Evolutionary conservation across 2,888 invertebrate species (phyloP).

Genomic region (Caenorhabditis sp.): DNA sequence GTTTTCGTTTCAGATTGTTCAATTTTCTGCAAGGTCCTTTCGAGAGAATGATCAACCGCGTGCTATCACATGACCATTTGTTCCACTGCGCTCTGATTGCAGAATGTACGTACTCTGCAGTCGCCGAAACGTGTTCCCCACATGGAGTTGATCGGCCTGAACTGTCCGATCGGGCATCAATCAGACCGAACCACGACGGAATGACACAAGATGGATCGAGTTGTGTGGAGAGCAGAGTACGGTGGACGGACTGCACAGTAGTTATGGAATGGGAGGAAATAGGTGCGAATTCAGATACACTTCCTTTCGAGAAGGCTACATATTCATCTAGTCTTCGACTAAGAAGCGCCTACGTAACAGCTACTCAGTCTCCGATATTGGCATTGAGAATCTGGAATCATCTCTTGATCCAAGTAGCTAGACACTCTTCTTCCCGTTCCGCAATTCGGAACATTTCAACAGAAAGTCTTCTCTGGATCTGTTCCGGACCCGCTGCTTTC

Average conservation of each 20-base stretch:
- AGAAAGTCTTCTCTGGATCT: background rate
- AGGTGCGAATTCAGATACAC: background rate
- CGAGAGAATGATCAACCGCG: conserved; percentile 33
- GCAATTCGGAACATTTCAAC: too few relatives aligned
- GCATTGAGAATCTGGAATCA: too few relatives aligned
- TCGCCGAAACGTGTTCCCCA: conserved; percentile 56
- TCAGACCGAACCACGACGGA: conserved; percentile 20
- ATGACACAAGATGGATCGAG: conserved; percentile 21
- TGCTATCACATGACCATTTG: conserved; percentile 52
- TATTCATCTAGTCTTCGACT: too few relatives aligned
- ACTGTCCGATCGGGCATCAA: conserved; percentile 49
- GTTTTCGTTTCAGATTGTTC: conserved; percentile 23
- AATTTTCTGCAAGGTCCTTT: conserved; percentile 13
- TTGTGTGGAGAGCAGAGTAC: conserved; percentile 33
- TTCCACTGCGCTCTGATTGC: conserved; percentile 40
- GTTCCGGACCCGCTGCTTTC: background rate
- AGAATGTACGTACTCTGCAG: conserved; percentile 57
- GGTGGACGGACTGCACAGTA: conserved; percentile 10
- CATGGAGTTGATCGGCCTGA: conserved; percentile 57
- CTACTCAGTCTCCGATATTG: too few relatives aligned
- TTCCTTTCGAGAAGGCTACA: background rate
- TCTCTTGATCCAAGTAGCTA: too few relatives aligned
- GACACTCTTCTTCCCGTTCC: too few relatives aligned
- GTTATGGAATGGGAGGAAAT: background rate
- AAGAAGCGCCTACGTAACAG: conserved; percentile 3